A percentile compares a stretch with the other conserved stretches of the same genome.
Evolutionary conservation across 1,140 invertebrate species (phyloP).

Genomic region (Heliconius hermathena): DNA sequence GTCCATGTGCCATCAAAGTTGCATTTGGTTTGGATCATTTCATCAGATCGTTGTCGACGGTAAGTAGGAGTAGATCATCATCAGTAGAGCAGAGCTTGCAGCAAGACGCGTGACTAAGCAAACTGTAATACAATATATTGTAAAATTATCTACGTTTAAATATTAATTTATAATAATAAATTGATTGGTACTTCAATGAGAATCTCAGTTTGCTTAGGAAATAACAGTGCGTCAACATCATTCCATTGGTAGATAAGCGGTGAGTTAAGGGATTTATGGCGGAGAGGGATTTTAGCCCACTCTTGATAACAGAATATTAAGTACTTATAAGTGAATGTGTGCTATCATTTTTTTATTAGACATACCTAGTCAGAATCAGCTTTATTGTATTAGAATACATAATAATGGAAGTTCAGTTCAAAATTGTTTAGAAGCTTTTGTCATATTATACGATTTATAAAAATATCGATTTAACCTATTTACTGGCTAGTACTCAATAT

Average conservation of each 20-base stretch:
- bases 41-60: constrained; percentile 64
- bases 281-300: constrained; percentile 79
- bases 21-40: constrained; percentile 53
- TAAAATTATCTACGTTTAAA: background rate
- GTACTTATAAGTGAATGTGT: constrained; percentile 73
- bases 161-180: background rate
- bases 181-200: background rate
- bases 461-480: background rate
- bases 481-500: background rate
- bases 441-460: constrained; percentile 31
- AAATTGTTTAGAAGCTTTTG: constrained; percentile 45
- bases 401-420: constrained; percentile 40
- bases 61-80: constrained; percentile 55
- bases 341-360: constrained; percentile 76
- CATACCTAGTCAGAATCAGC: constrained; percentile 50
- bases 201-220: constrained; percentile 70
- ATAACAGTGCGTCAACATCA: constrained; percentile 65
- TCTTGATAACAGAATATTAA: constrained; percentile 58
- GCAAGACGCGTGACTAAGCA: constrained; percentile 69
- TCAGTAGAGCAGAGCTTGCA: constrained; percentile 72
- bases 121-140: constrained; percentile 43
- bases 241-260: constrained; percentile 78
- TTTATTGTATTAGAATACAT: constrained; percentile 39
- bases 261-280: constrained; percentile 79
- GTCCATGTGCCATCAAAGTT: constrained; percentile 73